Evolutionary conservation across 2,888 invertebrate genomes (phyloP).

Genomic region (Mesorhabditis sp.): DNA sequence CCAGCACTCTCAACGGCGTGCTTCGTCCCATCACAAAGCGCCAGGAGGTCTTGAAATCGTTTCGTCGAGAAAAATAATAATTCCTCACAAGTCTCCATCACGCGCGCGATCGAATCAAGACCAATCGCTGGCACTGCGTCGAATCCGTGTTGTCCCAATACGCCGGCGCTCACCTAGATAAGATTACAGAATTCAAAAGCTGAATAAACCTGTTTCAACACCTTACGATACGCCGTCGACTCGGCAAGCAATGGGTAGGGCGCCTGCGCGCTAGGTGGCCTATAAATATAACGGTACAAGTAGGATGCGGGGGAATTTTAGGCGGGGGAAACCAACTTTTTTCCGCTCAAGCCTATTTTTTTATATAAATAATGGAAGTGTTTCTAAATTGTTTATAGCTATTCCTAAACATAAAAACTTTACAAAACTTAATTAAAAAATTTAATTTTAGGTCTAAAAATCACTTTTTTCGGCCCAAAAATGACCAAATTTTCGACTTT

Average conservation of each 20-base stretch:
- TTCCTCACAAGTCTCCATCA: neutral
- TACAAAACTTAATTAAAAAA: no score
- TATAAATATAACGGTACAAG: no score
- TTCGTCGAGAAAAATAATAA: neutral
- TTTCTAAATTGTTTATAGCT: no score
- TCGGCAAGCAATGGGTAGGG: neutral
- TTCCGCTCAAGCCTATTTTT: no score
- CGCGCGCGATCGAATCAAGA: neutral
- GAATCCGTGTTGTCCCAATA: neutral
- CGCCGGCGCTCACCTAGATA: neutral
- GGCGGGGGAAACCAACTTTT: no score
- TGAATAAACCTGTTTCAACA: neutral
- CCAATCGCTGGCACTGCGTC: neutral
- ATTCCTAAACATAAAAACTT: no score
- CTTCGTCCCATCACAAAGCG: constrained; percentile 1
- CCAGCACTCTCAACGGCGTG: neutral
- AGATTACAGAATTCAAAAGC: neutral
- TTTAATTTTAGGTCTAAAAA: no score
- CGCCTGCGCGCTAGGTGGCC: no score
- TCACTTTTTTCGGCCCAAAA: no score
- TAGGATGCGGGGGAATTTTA: no score
- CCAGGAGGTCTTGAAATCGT: neutral
- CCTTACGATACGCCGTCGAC: neutral
- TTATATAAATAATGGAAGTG: no score
- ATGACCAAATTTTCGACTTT: no score